Percentiles rank a stretch among this genome's conserved stretches.
Conservation (phyloP, 2,113 vertebrate genomes). For the Cebus imitator region DNA sequence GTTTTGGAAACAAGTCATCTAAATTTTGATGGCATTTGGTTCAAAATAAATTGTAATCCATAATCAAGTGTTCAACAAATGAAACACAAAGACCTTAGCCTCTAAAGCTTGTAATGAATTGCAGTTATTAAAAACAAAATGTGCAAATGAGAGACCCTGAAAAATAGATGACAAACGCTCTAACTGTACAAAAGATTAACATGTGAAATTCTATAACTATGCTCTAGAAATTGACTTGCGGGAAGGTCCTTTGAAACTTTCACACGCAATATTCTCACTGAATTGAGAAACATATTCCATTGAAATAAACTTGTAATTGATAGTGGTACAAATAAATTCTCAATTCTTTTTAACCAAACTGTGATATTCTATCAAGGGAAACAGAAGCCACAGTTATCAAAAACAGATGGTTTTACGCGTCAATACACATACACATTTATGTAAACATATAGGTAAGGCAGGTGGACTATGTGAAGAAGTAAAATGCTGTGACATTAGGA, state of each 20-base stretch:
- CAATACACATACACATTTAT: background rate
- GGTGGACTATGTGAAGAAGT: background rate
- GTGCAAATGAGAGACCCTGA: background rate
- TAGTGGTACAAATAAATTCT: background rate
- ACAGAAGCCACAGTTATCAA: background rate
- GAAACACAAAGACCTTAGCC: background rate
- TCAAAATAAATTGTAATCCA: background rate
- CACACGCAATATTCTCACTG: background rate
- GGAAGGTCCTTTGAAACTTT: background rate
- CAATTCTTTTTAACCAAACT: background rate
- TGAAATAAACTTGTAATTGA: background rate
- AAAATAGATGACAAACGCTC: background rate
- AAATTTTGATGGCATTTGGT: slow-evolving; percentile 31
- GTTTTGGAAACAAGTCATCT: slow-evolving; percentile 34
- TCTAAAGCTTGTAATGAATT: background rate
- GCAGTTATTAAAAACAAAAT: slow-evolving; percentile 1
- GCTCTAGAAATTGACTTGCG: background rate
- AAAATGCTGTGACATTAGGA: background rate
- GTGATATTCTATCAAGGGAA: background rate
- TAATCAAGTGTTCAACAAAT: background rate
- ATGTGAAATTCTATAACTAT: background rate
- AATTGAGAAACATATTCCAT: background rate
- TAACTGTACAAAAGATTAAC: background rate
- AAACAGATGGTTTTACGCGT: background rate
- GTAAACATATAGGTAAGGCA: background rate